A percentile compares a stretch with the other conserved stretches of the same genome.
phyloP scores from a whole-genome alignment of 2,888 invertebrate species.

The Drosophila prolongata region DNA sequence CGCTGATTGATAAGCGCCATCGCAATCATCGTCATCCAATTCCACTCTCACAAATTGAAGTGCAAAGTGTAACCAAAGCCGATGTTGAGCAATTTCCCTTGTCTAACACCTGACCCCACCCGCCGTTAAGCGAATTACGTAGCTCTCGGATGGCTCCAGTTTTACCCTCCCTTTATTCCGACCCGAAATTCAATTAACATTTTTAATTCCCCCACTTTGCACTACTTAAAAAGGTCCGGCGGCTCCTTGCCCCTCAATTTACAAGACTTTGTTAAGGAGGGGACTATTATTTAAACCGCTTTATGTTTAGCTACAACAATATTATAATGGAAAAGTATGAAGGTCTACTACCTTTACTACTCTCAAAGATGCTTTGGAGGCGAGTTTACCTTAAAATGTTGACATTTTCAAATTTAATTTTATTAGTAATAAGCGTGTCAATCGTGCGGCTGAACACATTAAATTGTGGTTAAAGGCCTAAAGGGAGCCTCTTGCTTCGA shows the following conservation, averaged over 20 bases:
- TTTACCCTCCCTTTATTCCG: slow-evolving; percentile 1
- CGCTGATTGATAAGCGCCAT: slow-evolving; percentile 39
- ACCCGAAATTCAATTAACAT: slow-evolving; percentile 42
- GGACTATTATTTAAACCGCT: slow-evolving; percentile 14
- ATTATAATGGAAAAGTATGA: not conserved
- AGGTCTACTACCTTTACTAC: not conserved
- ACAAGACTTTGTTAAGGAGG: slow-evolving; percentile 1
- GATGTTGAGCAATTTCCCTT: slow-evolving; percentile 8
- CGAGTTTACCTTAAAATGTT: not conserved
- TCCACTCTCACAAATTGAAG: slow-evolving; percentile 20
- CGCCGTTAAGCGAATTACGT: slow-evolving; percentile 22
- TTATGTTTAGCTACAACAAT: slow-evolving; percentile 18
- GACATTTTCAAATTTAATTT: not conserved
- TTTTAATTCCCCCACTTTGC: slow-evolving; percentile 41
- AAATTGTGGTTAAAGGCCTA: too few species aligned
- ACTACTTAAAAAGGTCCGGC: slow-evolving; percentile 21
- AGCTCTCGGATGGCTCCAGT: slow-evolving; percentile 9
- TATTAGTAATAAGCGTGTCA: too few species aligned
- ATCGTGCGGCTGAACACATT: too few species aligned
- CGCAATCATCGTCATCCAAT: slow-evolving; percentile 1
- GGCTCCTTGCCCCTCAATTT: not conserved
- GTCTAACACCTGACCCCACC: slow-evolving; percentile 10
- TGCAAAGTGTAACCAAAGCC: slow-evolving; percentile 32
- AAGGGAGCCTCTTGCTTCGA: too few species aligned
- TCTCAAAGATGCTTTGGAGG: not conserved